A percentile compares a stretch with the other conserved stretches of the same genome.
Evolutionary conservation across 1,140 invertebrate species (phyloP).

Genomic region (Drosophila athabasca): DNA sequence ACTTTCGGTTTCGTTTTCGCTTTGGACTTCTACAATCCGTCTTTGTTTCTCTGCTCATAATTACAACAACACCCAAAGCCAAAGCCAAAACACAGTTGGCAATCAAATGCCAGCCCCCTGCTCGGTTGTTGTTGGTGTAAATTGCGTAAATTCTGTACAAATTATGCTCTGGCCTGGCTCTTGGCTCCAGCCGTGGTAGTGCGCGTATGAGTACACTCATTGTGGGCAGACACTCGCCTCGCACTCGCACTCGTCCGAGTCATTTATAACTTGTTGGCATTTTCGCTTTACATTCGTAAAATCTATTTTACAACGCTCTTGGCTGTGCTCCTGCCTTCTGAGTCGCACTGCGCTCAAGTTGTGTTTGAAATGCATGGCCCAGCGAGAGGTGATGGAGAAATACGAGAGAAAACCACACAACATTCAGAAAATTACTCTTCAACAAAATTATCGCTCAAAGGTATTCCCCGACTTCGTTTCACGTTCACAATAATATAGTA

Average conservation of each 20-base stretch:
- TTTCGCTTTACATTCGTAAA: conserved; percentile 64
- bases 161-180: conserved; percentile 62
- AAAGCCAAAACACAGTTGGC: conserved; percentile 50
- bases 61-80: conserved; percentile 60
- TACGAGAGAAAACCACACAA: background rate
- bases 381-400: conserved; percentile 33
- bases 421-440: too few relatives aligned
- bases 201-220: background rate
- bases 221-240: conserved; percentile 9
- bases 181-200: background rate
- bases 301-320: conserved; percentile 58
- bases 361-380: conserved; percentile 19
- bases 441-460: too few relatives aligned
- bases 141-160: conserved; percentile 78
- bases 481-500: too few relatives aligned
- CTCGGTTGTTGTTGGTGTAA: conserved; percentile 49
- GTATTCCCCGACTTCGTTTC: too few relatives aligned
- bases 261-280: conserved; percentile 29
- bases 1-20: conserved; percentile 32
- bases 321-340: conserved; percentile 49
- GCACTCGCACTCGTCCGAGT: conserved; percentile 1
- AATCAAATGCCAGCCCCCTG: conserved; percentile 56
- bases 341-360: conserved; percentile 61
- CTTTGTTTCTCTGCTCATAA: conserved; percentile 59
- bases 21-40: conserved; percentile 15